These are phyloP conservation scores for Halcyon senegalensis DNA, from an alignment of 2,113 vertebrate genomes.

Conservation along the genomic window DNA sequence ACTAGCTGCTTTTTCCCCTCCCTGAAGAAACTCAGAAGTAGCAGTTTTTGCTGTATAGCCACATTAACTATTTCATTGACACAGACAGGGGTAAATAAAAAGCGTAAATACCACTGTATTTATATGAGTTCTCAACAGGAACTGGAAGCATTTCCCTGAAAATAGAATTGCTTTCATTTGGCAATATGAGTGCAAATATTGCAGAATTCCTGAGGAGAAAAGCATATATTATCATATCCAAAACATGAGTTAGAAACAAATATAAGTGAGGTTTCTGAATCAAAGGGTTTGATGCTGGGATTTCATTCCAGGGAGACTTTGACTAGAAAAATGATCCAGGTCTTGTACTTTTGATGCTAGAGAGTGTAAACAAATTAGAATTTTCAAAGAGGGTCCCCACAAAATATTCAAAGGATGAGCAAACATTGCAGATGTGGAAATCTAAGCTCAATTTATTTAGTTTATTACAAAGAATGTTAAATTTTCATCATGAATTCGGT, in stretches of 20 bases:
- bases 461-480: background rate
- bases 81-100: background rate
- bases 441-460: background rate
- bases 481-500: fast-evolving
- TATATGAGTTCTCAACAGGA: background rate
- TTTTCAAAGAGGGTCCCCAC: background rate
- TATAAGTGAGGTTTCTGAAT: background rate
- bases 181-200: background rate
- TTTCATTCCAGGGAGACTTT: background rate
- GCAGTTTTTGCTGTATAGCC: background rate
- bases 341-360: background rate
- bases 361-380: background rate
- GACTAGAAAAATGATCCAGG: background rate
- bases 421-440: background rate
- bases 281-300: background rate
- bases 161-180: background rate
- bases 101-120: background rate
- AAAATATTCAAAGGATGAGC: background rate
- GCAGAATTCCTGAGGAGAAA: background rate
- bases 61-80: background rate
- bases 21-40: background rate
- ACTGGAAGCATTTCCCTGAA: background rate
- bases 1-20: background rate
- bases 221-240: background rate
- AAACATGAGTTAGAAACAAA: background rate